Evolutionary conservation across 1,140 invertebrate species (phyloP).

Genomic region (Nephila pilipes): DNA sequence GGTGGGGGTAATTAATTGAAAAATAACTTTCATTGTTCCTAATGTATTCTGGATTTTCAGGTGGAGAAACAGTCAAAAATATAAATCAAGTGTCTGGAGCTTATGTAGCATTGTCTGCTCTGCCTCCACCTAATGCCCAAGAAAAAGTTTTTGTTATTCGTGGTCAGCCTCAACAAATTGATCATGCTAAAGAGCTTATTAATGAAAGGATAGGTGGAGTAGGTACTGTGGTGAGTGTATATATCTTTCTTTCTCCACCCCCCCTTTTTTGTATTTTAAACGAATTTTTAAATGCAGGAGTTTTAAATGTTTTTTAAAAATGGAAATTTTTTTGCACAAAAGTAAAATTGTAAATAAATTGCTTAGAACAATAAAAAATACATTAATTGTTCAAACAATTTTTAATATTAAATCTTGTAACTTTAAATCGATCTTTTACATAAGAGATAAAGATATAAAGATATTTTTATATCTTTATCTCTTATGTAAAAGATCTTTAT

Average conservation of each 20-base stretch:
- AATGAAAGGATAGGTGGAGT: slow-evolving; percentile 93
- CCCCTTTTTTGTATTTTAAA: background rate
- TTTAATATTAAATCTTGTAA: too few relatives aligned
- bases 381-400: background rate
- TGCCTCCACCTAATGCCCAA: slow-evolving; percentile 86
- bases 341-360: too few relatives aligned
- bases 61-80: slow-evolving; percentile 84
- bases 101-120: slow-evolving; percentile 82
- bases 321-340: too few relatives aligned
- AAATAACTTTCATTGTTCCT: background rate
- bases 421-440: too few relatives aligned
- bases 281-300: too few relatives aligned
- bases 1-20: background rate
- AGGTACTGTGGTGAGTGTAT: slow-evolving; percentile 57
- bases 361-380: background rate
- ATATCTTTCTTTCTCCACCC: background rate
- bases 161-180: slow-evolving; percentile 95
- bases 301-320: too few relatives aligned
- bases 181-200: slow-evolving; percentile 96
- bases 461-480: too few relatives aligned
- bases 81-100: slow-evolving; percentile 82
- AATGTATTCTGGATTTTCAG: slow-evolving; percentile 42
- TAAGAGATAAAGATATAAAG: too few relatives aligned
- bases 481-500: too few relatives aligned
- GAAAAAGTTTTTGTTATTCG: slow-evolving; percentile 92